Base-by-base conservation (phyloP, 2,888 invertebrate species). In the Lochmaea capreae region DNA sequence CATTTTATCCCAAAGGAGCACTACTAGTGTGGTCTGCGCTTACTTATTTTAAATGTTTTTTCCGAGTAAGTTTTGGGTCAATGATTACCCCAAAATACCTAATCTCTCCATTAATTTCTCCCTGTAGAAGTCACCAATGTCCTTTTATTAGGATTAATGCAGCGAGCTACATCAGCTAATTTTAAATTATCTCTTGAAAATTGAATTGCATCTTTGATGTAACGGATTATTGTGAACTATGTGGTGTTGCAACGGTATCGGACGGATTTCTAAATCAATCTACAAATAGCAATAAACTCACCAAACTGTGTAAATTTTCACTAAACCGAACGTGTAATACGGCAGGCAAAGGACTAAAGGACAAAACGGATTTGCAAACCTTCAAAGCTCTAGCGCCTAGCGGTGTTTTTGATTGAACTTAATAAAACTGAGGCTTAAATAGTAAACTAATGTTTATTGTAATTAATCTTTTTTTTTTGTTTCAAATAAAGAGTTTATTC, bases 351-450 rank as follows among this genome's bases (percentile, higher is more conserved):
- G 14, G 1, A 18, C 54, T 6, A 9, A 3, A 16, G 16, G 16
- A 54, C 18, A 54, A 54, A 54, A 54, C 10, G 18, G n/a, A 54
- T 54, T 54, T n/a, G n/a, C 8, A 52, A 52, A n/a, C 52, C 52
- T 52, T 54, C 54, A 54, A 54, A 54, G 54, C 10, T 1, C 2
- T 8, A 54, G 54, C 2, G 4, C 9, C 12, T 43, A 14, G 12
- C 46, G 46, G 14, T 11, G 14, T 46, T 46, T 46, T 46, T 46
- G 46, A 46, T 46, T 46, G 14, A 11, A 3, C 46, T 11, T 12
- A 14, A 14, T 12, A 46, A 46, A 46, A 39, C 33, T 39, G 33
- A 8, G 33, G 9, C 8, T 39, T 39, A 39, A 39, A 39, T 8
- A 8, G 33, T 39, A 39, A 39, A 39, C 8, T 1, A 9, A 39